Base-by-base conservation (phyloP, 1,140 invertebrate genomes). In the Heliothis subflexa region DNA sequence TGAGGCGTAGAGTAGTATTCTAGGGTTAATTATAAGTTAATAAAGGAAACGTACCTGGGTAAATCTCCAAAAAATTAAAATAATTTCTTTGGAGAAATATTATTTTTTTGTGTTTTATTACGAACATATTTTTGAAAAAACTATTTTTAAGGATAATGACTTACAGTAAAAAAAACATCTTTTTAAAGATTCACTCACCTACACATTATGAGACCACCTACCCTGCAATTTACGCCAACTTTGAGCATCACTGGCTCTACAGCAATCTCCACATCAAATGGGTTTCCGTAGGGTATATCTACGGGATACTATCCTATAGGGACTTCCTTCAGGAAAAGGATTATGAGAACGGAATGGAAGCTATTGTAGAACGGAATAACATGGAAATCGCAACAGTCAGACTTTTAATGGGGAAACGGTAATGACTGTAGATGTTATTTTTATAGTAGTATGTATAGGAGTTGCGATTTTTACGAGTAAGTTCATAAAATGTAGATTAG, bases 211-310 rank as follows among this genome's bases (percentile, higher is more conserved):
- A 25, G 21, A 25, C 21, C 21, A 25, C 21, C 21, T 25, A 25
- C 21, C 21, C 2, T 25, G 21, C 21, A 25, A 25, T 25, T 25
- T 25, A 25, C 21, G 21, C 21, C 7, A 33, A 68, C 64, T 68
- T 68, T 68, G 47, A 68, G 47, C n/a, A 28, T 2, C 47, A 0
- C 12, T 45, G 21, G 9, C 64, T 9, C n/a, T 4, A 21, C 12
- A 18, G 25, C 54, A 59, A 59, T 73, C 71, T 59, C 12, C 33
- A 13, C 54, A 18, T 68, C 13, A 16, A 73, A 73, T 73, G 71
- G 54, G 55, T 18, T 73, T 73, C 71, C 71, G 71, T 55, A 52
- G 54, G 71, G 54, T 64, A 18, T 40, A 50, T 40, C 47, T 50
- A 50, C 64, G 45, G 16, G 45, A 61, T 33, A 54, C 45, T 50